Evolutionary conservation across 2,113 vertebrate species (phyloP), one percentile per base, ranked within the genome.

Genomic region (Spilogale gracilis): DNA sequence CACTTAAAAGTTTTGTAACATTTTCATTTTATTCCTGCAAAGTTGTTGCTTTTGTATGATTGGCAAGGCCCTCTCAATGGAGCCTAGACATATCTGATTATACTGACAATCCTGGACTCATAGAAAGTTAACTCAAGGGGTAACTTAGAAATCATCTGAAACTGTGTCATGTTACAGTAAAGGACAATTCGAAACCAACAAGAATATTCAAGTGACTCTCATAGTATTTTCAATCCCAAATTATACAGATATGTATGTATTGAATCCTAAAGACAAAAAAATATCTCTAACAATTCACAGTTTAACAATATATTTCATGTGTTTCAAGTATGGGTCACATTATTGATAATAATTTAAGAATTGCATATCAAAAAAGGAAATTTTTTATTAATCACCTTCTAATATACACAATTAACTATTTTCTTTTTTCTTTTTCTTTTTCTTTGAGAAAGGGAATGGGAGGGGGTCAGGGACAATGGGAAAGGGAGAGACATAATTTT

Each of bases 211-310:
- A n/a, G 11, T 20, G 10, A 60, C 20, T 61, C 58, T 85, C 10
- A n/a, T 8, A 84, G 13, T 32, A 71, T 79, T 85, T 81, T 32
- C 5, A 54, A 56, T 74, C 27, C 16, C 23, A 82, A 63, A 63
- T 92, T 83, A 67, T 7, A 54, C 16, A 80, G 0, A 81, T 69
- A 16, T 58, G 5, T 21, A 74, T 58, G 20, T 60, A 61, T 12
- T 78, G n/a, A 87, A 73, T 11, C 38, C 43, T 83, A 82, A 76
- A 63, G 30, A 86, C 27, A 90, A 93, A 95, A 80, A 80, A 54
- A 56, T 8, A 23, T 17, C 6, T 18, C 45, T 52, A 93, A 9
- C 56, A 63, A 91, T 27, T 10, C 25, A 90, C 1, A 81, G 43
- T 25, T 79, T 61, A 76, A 21, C 18, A 90, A 54, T 7, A 6